Base-by-base conservation (phyloP, 2,888 invertebrate genomes). In the Rhopalosiphum nymphaeae region DNA sequence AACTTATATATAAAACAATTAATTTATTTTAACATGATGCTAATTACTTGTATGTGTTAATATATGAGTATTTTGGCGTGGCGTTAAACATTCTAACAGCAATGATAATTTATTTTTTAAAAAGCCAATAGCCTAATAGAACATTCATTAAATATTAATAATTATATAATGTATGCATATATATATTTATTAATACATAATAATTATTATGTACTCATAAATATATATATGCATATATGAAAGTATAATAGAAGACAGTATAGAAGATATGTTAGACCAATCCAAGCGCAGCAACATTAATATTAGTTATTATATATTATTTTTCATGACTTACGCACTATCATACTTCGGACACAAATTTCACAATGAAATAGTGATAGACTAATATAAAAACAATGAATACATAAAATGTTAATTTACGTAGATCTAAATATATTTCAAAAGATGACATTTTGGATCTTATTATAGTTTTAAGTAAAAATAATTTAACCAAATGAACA, bases 351-450 rank as follows among this genome's bases (percentile, higher is more conserved):
- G 67, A 87, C 53, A 94, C 42, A 94, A 94, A 94, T 87, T 93
- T 94, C 44, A 94, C 92, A 42, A 93, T 92, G 84, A 95, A 95
- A 94, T 94, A 94, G 67, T 94, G 94, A 94, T 94, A 95, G 53
- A 95, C 85, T 42, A 95, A 89, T 87, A 95, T 94, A 86, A 94
- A 94, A 84, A 94, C 36, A 89, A 95, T 89, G 26, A 95, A 95
- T 53, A 88, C 85, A 42, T 87, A 91, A 88, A 95, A 95, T 67
- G 85, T 94, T 57, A 93, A 89, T 53, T 94, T 92, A 78, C 61
- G 91, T 87, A 89, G n/a, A 89, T 94, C 94, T 36, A 92, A 91
- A 85, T 29, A 36, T 57, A 89, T 29, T 93, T 53, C 42, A 36
- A 56, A 42, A 78, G 46, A 85, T 46, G 26, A 25, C n/a, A 78